Conservation (phyloP, 2,113 vertebrate genomes). For the Zosterops japonicus region DNA sequence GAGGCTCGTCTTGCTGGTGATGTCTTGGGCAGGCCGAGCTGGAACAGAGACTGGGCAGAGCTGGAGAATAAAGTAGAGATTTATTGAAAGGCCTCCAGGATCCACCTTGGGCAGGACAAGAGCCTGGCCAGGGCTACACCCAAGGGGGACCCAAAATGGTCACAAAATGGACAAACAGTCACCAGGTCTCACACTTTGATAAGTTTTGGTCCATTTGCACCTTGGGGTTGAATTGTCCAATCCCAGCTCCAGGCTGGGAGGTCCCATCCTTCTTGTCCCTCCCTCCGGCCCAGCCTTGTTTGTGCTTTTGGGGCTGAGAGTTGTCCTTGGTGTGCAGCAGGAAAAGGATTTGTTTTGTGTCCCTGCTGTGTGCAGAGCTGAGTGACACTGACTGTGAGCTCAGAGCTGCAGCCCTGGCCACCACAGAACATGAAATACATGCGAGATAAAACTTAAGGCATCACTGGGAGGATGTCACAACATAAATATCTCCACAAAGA, state of each 20-base stretch:
- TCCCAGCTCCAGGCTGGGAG: not conserved
- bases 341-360: not conserved
- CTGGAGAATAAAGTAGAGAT: not conserved
- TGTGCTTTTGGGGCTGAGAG: not conserved
- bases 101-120: not conserved
- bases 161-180: not conserved
- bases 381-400: not conserved
- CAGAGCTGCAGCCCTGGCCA: not conserved
- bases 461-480: not conserved
- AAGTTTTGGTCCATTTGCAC: not conserved
- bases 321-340: not conserved
- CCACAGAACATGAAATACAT: not conserved
- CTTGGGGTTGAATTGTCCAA: not conserved
- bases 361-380: not conserved
- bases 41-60: not conserved
- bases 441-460: fast-evolving
- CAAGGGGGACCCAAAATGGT: not conserved
- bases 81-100: not conserved
- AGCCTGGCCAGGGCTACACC: not conserved
- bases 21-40: not conserved
- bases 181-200: not conserved
- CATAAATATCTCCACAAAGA: not conserved
- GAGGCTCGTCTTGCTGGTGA: not conserved
- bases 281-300: not conserved
- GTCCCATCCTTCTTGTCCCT: not conserved